Conservation (phyloP, 2,888 invertebrate species). For the Zonitis immaculata region DNA sequence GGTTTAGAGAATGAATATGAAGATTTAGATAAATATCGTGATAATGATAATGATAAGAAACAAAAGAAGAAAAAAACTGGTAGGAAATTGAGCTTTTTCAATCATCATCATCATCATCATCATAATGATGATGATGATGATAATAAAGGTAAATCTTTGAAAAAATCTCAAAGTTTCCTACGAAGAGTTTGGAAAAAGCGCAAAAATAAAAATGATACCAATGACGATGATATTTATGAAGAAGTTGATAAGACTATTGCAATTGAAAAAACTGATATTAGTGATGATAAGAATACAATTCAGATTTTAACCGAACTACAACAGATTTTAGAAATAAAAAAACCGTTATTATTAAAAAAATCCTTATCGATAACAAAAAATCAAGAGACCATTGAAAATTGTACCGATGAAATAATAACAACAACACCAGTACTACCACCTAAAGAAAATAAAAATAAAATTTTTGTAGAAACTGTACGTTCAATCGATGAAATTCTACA, state of each 20-base stretch:
- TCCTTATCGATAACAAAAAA: neutral
- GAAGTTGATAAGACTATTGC: slow-evolving; percentile 24
- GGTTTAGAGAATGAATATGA: slow-evolving; percentile 22
- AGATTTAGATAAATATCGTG: slow-evolving; percentile 19
- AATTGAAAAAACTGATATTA: slow-evolving; percentile 18
- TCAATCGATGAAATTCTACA: slow-evolving; percentile 42
- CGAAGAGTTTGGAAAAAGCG: slow-evolving; percentile 32
- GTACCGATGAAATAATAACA: too few relatives aligned
- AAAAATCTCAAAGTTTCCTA: slow-evolving; percentile 34
- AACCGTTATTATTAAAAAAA: slow-evolving; percentile 29
- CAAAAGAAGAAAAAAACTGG: slow-evolving; percentile 14
- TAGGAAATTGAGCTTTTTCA: neutral
- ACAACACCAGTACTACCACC: slow-evolving; percentile 17
- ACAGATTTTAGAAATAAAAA: slow-evolving; percentile 35
- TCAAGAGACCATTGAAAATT: neutral
- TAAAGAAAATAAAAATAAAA: slow-evolving; percentile 21
- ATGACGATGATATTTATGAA: slow-evolving; percentile 31
- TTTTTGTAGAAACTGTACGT: slow-evolving; percentile 23
- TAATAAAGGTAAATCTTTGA: slow-evolving; percentile 18
- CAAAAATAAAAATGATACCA: slow-evolving; percentile 5
- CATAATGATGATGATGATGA: slow-evolving; percentile 1
- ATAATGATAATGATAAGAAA: slow-evolving; percentile 15
- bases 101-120: too few relatives aligned
- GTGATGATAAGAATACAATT: slow-evolving; percentile 27
- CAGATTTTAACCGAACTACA: slow-evolving; percentile 37